Evolutionary conservation across 2,113 vertebrate genomes (phyloP), one percentile per base, ranked within the genome.

Genomic region (Andinoacara biseriatus): DNA sequence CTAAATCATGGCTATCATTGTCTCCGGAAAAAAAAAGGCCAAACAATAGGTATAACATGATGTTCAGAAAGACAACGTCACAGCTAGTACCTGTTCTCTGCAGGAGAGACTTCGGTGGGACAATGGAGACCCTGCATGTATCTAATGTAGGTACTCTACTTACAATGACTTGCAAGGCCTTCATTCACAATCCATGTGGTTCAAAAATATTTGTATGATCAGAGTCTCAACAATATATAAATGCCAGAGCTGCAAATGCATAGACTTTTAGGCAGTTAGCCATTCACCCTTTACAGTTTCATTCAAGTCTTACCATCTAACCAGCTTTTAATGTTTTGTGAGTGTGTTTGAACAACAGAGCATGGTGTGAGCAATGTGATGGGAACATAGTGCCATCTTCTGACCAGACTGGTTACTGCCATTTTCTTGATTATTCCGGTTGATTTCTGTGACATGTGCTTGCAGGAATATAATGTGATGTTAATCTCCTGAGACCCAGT

Each of bases 331-430:
- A 54, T 74, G 38, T 62, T 74, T 77, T 74, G n/a, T 65, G 38
- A 20, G 33, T 15, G 58, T 61, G 29, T 76, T 43, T 78, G 62
- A 31, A 13, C 33, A 54, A 54, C 11, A 20, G 46, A 10, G 11
- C 31, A 17, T 3, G 4, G 3, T 20, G 3, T 40, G 24, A 56
- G 60, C 63, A 24, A 86, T 89, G 61, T 40, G 33, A 87, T 86
- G 87, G 90, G 87, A 86, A 83, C 83, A 94, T 86, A 96, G 90
- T 94, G 94, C 92, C 95, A 95, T 93, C 95, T 95, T 78, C 90
- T 95, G 95, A 67, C 20, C 38, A 35, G 56, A 52, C 2, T 18
- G n/a, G 46, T 56, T 26, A 78, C 56, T 74, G 61, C 60, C n/a
- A 4, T 43, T 38, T 76, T 76, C 29, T 60, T 69, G 24, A 18